These are phyloP conservation scores for Noctilio leporinus DNA, from an alignment of 2,113 vertebrate genomes.

Conservation along the genomic window DNA sequence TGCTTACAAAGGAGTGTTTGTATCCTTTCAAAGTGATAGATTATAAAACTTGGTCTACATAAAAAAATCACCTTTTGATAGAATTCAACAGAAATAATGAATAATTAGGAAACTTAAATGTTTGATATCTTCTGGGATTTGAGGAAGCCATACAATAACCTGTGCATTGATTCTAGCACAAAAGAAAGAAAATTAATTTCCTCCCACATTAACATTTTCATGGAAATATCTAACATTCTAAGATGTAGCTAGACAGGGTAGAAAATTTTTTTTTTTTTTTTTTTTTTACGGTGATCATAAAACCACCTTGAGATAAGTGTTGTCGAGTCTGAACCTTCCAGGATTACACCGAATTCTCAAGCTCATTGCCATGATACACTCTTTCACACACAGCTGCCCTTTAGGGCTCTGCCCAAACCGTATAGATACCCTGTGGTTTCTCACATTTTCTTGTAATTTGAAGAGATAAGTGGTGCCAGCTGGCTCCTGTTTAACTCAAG, in stretches of 20 bases:
- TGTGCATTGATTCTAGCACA: not conserved
- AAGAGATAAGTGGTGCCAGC: constrained; percentile 61
- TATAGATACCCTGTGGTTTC: constrained; percentile 58
- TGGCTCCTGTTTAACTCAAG: constrained; percentile 63
- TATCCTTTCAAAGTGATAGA: constrained; percentile 33
- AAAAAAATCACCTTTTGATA: not conserved
- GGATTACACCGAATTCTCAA: constrained; percentile 21
- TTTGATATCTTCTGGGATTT: not conserved
- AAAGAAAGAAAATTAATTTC: constrained; percentile 54
- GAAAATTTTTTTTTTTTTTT: too few relatives aligned
- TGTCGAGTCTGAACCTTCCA: constrained; percentile 39
- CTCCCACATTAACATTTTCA: constrained; percentile 39
- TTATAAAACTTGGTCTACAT: constrained; percentile 36
- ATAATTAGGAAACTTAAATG: not conserved
- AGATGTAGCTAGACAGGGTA: constrained; percentile 25
- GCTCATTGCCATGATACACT: not conserved
- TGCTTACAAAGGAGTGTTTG: not conserved
- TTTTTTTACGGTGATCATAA: constrained; percentile 42
- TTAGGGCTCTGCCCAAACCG: constrained; percentile 42
- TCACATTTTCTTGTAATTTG: constrained; percentile 65
- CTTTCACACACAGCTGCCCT: constrained; percentile 54
- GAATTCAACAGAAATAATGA: not conserved
- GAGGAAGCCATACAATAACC: not conserved
- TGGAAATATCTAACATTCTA: constrained; percentile 60
- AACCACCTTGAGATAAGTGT: constrained; percentile 20